phyloP scores from a whole-genome alignment of 2,113 vertebrate species.

The Proteles cristata region DNA sequence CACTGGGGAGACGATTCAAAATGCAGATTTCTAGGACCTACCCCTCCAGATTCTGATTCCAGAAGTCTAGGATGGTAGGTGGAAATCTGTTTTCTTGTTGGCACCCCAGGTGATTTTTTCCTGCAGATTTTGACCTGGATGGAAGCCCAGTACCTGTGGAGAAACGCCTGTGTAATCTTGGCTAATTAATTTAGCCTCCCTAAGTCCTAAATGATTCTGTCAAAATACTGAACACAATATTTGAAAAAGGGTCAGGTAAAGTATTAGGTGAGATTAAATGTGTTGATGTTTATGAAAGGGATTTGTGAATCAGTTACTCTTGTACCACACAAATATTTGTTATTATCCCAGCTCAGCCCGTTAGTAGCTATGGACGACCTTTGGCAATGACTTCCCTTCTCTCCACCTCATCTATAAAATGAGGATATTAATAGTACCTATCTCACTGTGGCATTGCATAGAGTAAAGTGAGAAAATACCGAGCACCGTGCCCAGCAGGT shows the following conservation, averaged over 20 bases:
- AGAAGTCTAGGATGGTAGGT: background rate
- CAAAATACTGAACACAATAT: background rate
- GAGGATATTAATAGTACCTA: background rate
- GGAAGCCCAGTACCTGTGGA: background rate
- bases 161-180: background rate
- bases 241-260: background rate
- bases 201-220: background rate
- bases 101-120: background rate
- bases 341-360: background rate
- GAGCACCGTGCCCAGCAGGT: background rate
- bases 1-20: rapidly evolving
- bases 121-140: background rate
- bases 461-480: background rate
- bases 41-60: too few relatives aligned
- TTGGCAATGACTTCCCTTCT: background rate
- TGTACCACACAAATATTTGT: background rate
- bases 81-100: background rate
- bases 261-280: background rate
- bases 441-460: background rate
- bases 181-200: background rate
- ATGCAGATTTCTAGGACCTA: rapidly evolving
- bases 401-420: background rate
- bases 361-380: background rate
- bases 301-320: background rate
- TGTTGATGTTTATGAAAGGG: background rate